Evolutionary conservation across 23 tunicate genomes (phyloP).

Genomic region (Ascidia mentula): DNA sequence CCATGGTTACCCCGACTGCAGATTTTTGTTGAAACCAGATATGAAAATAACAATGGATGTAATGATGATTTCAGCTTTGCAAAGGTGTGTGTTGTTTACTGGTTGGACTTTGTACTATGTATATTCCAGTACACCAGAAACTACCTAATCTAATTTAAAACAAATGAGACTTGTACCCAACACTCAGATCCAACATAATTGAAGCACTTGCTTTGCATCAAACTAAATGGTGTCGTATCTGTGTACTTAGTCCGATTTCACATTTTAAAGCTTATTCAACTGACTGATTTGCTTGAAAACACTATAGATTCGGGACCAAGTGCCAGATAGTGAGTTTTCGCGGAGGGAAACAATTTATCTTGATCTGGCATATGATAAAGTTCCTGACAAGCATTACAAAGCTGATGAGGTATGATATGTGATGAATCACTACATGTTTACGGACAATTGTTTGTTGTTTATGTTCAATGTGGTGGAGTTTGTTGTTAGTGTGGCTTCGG

Average conservation of each 20-base stretch:
- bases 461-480: no score
- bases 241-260: no score
- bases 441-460: no score
- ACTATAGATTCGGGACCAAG: conserved; percentile 29
- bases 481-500: no score
- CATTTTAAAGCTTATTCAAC: no score
- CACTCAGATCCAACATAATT: no score
- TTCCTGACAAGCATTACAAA: conserved; percentile 85
- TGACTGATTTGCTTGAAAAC: no score
- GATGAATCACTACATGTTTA: background rate
- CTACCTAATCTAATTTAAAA: no score
- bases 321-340: conserved; percentile 38
- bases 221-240: no score
- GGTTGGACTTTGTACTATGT: background rate
- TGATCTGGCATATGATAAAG: conserved; percentile 76
- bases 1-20: conserved; percentile 64
- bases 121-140: background rate
- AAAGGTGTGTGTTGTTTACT: conserved; percentile 17
- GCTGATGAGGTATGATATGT: conserved; percentile 53
- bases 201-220: no score
- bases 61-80: conserved; percentile 23
- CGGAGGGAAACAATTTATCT: conserved; percentile 52
- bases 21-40: conserved; percentile 79
- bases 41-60: conserved; percentile 84
- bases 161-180: no score